Percentiles rank a stretch among this genome's conserved stretches.
These are phyloP conservation scores for Xylocampa areola DNA, from an alignment of 2,888 invertebrate species.

Conservation along the genomic window DNA sequence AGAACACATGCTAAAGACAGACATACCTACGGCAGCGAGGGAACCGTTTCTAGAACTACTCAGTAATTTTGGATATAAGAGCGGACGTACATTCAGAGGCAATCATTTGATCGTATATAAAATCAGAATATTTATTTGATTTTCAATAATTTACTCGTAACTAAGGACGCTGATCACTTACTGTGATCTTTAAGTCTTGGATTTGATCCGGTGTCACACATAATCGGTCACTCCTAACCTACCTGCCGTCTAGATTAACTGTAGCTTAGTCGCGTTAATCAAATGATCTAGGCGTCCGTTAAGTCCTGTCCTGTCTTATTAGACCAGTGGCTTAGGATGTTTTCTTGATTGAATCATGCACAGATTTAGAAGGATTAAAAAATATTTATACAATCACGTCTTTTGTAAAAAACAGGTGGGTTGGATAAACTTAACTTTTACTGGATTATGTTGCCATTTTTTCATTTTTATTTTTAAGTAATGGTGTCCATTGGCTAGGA, in stretches of 20 bases:
- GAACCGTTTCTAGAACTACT: neutral
- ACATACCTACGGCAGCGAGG: too few species aligned
- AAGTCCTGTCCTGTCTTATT: constrained; percentile 12
- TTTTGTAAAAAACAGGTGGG: neutral
- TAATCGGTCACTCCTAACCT: constrained; percentile 50
- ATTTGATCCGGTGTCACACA: constrained; percentile 38
- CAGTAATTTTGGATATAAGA: constrained; percentile 2
- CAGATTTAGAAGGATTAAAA: neutral
- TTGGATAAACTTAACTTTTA: neutral
- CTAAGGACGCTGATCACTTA: constrained; percentile 15
- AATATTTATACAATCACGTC: neutral
- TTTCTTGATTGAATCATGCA: constrained; percentile 13
- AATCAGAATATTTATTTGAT: neutral
- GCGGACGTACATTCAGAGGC: neutral
- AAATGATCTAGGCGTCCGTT: constrained; percentile 24
- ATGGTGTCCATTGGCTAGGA: too few species aligned
- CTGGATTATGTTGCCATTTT: too few species aligned
- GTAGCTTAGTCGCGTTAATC: constrained; percentile 40
- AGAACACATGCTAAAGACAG: too few species aligned
- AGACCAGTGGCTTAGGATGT: neutral
- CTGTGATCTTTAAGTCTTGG: constrained; percentile 28
- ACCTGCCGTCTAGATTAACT: constrained; percentile 46
- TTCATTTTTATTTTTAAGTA: too few species aligned
- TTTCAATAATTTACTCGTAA: neutral
- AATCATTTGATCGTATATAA: too few species aligned